Conservation (phyloP, 64 coral and sea anemone species). For the Porites australiensis region DNA sequence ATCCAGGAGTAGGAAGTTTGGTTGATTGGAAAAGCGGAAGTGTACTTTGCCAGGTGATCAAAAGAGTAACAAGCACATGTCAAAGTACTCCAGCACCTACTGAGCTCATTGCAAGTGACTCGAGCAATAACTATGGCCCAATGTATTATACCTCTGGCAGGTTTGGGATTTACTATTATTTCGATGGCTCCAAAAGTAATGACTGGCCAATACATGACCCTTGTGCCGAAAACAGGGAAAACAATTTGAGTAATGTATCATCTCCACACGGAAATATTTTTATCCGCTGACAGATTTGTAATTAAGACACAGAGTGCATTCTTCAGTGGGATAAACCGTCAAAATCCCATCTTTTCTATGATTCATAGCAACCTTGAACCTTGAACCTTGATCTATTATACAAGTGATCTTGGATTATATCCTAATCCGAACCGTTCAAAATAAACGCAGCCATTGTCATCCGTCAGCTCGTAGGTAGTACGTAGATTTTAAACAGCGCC, state of each 20-base stretch:
- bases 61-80: background rate
- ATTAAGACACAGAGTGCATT: too few relatives aligned
- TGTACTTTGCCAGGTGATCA: background rate
- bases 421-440: too few relatives aligned
- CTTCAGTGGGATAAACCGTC: too few relatives aligned
- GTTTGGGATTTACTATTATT: background rate
- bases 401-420: too few relatives aligned
- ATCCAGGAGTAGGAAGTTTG: slow-evolving; percentile 60
- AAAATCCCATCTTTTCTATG: too few relatives aligned
- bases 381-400: too few relatives aligned
- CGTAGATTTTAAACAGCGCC: too few relatives aligned
- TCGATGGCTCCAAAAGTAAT: background rate
- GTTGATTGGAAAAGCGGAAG: slow-evolving; percentile 18
- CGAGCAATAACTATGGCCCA: background rate
- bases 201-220: background rate
- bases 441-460: too few relatives aligned
- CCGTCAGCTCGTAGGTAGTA: too few relatives aligned
- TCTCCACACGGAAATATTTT: slow-evolving; percentile 16
- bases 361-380: too few relatives aligned
- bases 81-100: background rate
- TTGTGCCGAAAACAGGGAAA: background rate
- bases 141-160: background rate
- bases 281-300: background rate
- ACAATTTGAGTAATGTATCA: background rate
- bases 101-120: background rate